Evolutionary conservation across 2,888 invertebrate species (phyloP), one percentile per base, ranked within the genome.

Genomic region (Cryptocheilus praepositus): DNA sequence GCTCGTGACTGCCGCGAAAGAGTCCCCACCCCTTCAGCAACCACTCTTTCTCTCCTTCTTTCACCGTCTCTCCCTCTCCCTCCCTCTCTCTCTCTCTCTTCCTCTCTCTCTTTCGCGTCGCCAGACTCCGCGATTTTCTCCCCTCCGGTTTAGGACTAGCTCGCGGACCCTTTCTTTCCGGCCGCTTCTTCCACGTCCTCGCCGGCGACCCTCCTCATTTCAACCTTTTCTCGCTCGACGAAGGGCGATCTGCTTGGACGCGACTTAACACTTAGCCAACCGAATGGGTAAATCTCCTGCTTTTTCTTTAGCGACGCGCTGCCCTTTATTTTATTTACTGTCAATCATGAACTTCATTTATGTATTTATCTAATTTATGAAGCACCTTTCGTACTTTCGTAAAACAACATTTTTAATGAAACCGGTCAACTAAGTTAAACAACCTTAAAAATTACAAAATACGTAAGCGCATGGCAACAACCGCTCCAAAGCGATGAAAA

Each of bases 11-110:
- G 51, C 70, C 60, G 71, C 69, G 73, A 72, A 52, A 51, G 44
- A 46, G 67, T 67, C 74, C 71, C 77, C 64, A 62, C 67, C 56
- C 61, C 53, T 49, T 54, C 51, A 57, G 56, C 61, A 64, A 22
- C 53, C 52, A 52, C 73, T 57, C 55, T 44, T 46, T 60, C 61
- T 49, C 61, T 44, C 25, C 28, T 44, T 28, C 43, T 36, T 36
- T 36, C 36, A 36, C 49, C 11, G n/a, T 16, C 49, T 25, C 11
- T n/a, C 62, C 18, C 36, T 2, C 15, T 43, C 49, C 45, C 44
- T 53, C 61, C 21, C 43, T 61, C 54, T 43, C 51, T 28, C 28
- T 44, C 55, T 16, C 51, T 63, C 28, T 70, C 53, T 56, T n/a
- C 21, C 43, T 61, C 54, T 43, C 36, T 36, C 28, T 45, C 55